Evolutionary conservation across 2,797 vertebrate species (phyloP), one percentile per base, ranked within the genome.

Genomic region (Diplodus sargus): DNA sequence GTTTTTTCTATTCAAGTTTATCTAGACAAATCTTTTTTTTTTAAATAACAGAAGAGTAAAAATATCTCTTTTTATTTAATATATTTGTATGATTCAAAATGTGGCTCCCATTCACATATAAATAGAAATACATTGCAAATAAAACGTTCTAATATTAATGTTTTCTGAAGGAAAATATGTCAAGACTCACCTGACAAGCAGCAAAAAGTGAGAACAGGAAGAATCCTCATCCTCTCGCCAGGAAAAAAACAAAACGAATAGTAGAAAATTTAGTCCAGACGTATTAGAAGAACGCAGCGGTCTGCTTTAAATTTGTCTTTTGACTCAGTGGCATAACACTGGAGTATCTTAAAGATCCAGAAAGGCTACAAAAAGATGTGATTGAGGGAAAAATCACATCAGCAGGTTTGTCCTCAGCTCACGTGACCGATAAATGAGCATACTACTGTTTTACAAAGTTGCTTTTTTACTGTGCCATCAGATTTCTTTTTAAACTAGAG

Each of bases 101-200:
- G 9, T 34, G 5, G 9, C 8, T n/a, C 15, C 39, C 11, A 49
- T 59, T 61, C 42, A 17, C 12, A 20, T 48, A 34, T 30, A 59
- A 47, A 15, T 47, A 23, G 7, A 10, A 39, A 39, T 11, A 10
- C 39, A 39, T 49, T 43, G 47, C 16, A 48, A 60, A 70, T 22
- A 53, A 66, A 66, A 59, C 17, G 30, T 6, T 53, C 8, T 39
- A 39, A 11, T 39, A 39, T 39, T 39, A 39, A 39, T 39, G 45
- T 45, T 45, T 45, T 45, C 2, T 3, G 45, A 7, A 9, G 13
- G 34, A 42, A 62, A 75, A 79, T 7, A 17, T 3, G 65, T 57
- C 2, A 51, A 54, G 83, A 90, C 91, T 88, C 51, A 93, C 92
- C 89, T 52, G 81, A 86, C 25, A 91, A 63, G 83, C 72, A 83